Evolutionary conservation across 2,113 vertebrate species (phyloP).

Genomic region (Chlorodrepanis virens): DNA sequence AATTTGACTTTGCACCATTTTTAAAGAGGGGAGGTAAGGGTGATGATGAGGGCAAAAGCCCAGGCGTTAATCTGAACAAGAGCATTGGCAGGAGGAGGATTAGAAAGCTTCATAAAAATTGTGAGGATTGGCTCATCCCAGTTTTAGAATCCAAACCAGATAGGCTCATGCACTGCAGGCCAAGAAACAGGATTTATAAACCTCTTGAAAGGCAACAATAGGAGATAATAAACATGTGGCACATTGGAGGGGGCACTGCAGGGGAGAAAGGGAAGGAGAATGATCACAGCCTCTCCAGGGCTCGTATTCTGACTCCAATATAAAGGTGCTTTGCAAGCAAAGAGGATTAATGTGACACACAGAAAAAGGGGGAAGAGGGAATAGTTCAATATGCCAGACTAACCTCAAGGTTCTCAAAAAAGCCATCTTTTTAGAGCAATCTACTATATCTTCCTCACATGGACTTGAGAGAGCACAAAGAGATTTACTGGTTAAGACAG

Average conservation of each 20-base stretch:
- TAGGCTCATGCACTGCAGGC: not conserved
- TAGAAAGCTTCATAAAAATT: not conserved
- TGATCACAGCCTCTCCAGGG: not conserved
- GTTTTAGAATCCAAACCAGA: not conserved
- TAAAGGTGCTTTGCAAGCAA: not conserved
- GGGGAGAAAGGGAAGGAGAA: not conserved
- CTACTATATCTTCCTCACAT: not conserved
- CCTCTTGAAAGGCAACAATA: not conserved
- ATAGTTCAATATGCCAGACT: not conserved
- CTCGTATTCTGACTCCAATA: not conserved
- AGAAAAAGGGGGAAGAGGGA: not conserved
- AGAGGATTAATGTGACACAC: not conserved
- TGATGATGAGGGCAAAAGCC: not conserved
- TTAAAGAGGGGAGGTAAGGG: not conserved
- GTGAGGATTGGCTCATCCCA: not conserved
- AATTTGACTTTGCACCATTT: not conserved
- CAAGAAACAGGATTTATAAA: conserved; percentile 18
- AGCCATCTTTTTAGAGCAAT: not conserved
- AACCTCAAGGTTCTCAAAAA: not conserved
- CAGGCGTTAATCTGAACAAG: not conserved
- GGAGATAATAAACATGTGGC: not conserved
- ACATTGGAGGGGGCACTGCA: not conserved
- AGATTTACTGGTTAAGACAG: conserved; percentile 15
- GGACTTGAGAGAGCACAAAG: not conserved
- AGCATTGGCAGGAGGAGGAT: not conserved